Evolutionary conservation across 2,888 invertebrate genomes (phyloP), one percentile per base, ranked within the genome.

Genomic region (Thymelicus sylvestris): DNA sequence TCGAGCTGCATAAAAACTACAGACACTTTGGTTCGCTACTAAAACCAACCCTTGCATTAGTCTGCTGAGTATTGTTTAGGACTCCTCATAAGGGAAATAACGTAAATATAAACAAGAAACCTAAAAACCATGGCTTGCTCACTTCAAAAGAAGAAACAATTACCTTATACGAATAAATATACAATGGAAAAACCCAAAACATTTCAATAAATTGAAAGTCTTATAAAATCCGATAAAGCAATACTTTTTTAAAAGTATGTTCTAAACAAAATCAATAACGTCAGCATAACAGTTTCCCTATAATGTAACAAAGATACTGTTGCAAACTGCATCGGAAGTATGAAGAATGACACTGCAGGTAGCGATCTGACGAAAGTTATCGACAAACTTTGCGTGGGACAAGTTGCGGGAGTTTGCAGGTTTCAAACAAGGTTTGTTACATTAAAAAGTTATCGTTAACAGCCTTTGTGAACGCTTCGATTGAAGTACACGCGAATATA

Each of bases 221-320:
- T 31, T 31, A 2, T 5, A 31, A 3, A 31, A 31, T 31, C 31
- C 5, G 5, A 3, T 31, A 31, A 31, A 31, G 3, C 31, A 2
- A 2, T 31, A 31, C 3, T 5, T 31, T 31, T 19, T 2, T 41
- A 41, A 8, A 7, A 7, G 41, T 41, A 41, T 7, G 8, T 57
- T 31, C 19, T 13, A 19, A 57, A 57, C 55, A 55, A 55, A 55
- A 55, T 24, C 55, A 55, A 55, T 57, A 57, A 57, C 31, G 62
- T 62, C 47, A 62, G 24, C 62, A 44, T 57, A 38, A 19, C 47
- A n/a, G 12, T 10, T 19, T 67, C 57, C 67, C 70, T 71, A 66
- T 69, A 67, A 41, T 60, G 60, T 69, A 72, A 69, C 67, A 72
- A 72, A 59, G 44, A 52, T 44, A 41, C 13, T 67, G 39, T 60